phyloP scores from a whole-genome alignment of 2,888 invertebrate genomes.

The Drosophila tanythrix region DNA sequence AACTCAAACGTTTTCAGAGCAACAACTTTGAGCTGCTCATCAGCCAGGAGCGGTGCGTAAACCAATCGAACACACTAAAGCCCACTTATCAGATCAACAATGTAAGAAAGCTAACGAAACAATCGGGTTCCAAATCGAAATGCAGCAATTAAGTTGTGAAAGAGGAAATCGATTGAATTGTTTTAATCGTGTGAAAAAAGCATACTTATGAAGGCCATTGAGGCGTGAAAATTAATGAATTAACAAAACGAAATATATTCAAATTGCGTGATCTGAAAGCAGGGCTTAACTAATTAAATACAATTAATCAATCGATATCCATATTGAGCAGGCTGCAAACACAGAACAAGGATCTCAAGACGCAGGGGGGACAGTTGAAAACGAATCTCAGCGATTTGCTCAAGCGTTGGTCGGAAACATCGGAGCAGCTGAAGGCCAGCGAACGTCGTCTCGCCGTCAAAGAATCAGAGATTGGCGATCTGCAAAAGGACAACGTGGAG shows the following conservation, averaged over 20 bases:
- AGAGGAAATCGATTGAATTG: too few relatives aligned
- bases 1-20: constrained; percentile 81
- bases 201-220: too few relatives aligned
- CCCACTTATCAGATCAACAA: background rate
- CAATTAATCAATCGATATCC: background rate
- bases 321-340: constrained; percentile 72
- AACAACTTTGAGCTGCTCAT: constrained; percentile 84
- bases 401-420: constrained; percentile 81
- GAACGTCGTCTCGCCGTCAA: constrained; percentile 81
- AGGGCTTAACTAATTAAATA: background rate
- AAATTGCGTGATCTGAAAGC: background rate
- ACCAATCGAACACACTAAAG: background rate
- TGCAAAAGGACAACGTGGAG: constrained; percentile 78
- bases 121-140: too few relatives aligned
- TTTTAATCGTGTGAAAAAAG: too few relatives aligned
- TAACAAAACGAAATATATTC: background rate
- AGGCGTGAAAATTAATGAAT: too few relatives aligned
- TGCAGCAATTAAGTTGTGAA: background rate
- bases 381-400: constrained; percentile 78
- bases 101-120: too few relatives aligned
- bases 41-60: constrained; percentile 80
- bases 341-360: constrained; percentile 81
- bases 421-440: constrained; percentile 76
- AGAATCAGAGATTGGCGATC: constrained; percentile 76
- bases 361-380: constrained; percentile 81